Conservation (phyloP, 2,797 vertebrate genomes). For the Leptoclinus maculatus region DNA sequence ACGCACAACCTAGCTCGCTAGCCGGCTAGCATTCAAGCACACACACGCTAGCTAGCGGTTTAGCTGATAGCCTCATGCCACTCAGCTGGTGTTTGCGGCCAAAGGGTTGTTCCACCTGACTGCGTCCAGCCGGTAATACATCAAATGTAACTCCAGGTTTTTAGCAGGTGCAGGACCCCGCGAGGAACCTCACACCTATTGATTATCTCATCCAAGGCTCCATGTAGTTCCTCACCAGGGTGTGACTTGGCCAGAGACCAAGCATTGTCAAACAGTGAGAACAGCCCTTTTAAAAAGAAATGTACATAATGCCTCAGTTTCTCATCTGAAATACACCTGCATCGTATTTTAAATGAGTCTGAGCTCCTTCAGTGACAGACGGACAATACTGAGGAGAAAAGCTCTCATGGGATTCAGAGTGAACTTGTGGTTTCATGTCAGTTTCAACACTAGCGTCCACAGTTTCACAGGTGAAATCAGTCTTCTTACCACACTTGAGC, state of each 20-base stretch:
- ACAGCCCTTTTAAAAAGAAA: neutral
- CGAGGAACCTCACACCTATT: neutral
- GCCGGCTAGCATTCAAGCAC: slow-evolving; percentile 57
- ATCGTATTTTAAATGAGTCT: neutral
- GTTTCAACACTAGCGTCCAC: neutral
- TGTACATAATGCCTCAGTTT: neutral
- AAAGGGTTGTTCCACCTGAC: slow-evolving; percentile 11
- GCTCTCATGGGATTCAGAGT: too few relatives aligned
- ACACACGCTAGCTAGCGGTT: slow-evolving; percentile 66
- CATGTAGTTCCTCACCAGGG: slow-evolving; percentile 55
- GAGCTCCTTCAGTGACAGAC: neutral
- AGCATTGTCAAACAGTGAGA: neutral
- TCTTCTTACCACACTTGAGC: neutral
- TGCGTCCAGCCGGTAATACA: too few relatives aligned
- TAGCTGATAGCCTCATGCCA: slow-evolving; percentile 62
- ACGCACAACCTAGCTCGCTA: slow-evolving; percentile 41
- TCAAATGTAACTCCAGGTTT: neutral
- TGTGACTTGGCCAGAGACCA: slow-evolving; percentile 67
- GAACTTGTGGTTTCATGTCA: too few relatives aligned
- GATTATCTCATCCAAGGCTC: slow-evolving; percentile 38
- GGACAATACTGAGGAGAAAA: neutral
- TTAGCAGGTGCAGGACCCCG: slow-evolving; percentile 40
- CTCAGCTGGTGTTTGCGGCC: slow-evolving; percentile 34
- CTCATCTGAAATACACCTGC: neutral
- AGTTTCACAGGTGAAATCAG: too few relatives aligned